Conservation (phyloP, 2,113 vertebrate species). For the Rhinichthys klamathensis region DNA sequence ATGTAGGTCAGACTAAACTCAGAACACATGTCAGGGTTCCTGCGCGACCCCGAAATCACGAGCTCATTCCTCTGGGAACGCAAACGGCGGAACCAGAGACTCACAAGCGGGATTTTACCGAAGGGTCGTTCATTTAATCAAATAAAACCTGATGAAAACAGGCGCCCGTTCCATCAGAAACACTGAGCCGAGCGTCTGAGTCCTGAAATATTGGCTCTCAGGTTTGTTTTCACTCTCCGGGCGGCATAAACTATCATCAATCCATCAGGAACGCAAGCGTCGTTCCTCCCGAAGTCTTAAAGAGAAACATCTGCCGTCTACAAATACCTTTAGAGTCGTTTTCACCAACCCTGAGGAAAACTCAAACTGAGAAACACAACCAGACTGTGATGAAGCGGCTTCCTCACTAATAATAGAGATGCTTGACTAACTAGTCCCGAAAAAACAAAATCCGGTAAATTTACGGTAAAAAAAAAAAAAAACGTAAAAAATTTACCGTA, state of each 20-base stretch:
- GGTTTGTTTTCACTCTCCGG: background rate
- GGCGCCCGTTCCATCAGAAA: conserved; percentile 29
- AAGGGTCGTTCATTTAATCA: conserved; percentile 37
- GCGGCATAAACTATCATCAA: conserved; percentile 33
- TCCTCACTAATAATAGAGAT: no score
- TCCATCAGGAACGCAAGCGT: conserved; percentile 36
- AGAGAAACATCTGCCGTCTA: conserved; percentile 48
- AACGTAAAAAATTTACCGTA: no score
- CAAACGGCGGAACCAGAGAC: conserved; percentile 42
- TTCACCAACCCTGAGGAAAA: background rate
- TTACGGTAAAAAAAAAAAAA: no score
- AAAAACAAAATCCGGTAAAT: no score
- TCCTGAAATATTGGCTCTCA: background rate
- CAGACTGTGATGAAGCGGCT: no score
- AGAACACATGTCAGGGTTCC: conserved; percentile 48
- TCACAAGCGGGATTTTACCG: background rate
- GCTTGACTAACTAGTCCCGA: no score
- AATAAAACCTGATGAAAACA: conserved; percentile 54
- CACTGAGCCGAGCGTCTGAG: conserved; percentile 35
- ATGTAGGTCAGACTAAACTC: conserved; percentile 59
- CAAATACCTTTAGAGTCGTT: conserved; percentile 32
- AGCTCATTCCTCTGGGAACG: conserved; percentile 56
- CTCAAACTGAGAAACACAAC: no score
- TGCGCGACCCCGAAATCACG: conserved; percentile 41
- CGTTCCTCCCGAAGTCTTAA: conserved; percentile 9